Conservation (phyloP, 1,140 invertebrate species). For the Apis laboriosa region DNA sequence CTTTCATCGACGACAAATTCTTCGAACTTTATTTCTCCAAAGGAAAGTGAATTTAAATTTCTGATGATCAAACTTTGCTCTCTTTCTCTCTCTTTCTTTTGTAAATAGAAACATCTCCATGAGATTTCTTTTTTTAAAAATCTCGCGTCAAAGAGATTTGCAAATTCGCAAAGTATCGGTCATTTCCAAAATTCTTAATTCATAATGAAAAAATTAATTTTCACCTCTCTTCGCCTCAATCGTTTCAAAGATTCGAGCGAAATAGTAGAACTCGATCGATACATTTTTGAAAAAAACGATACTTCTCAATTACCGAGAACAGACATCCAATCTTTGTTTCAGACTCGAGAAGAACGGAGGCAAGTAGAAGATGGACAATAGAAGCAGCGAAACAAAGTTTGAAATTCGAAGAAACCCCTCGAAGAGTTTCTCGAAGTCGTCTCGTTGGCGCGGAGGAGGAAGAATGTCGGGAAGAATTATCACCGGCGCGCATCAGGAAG, state of each 20-base stretch:
- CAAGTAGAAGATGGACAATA: background rate
- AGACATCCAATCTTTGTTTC: background rate
- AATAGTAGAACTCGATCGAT: too few species aligned
- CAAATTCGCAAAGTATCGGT: background rate
- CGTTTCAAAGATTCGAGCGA: too few species aligned
- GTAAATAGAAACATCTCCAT: background rate
- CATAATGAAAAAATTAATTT: too few species aligned
- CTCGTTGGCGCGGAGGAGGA: background rate
- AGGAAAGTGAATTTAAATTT: background rate
- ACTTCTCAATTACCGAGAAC: background rate
- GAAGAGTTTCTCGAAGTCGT: background rate
- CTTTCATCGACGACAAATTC: constrained; percentile 9
- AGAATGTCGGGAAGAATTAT: constrained; percentile 40
- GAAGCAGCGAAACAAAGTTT: background rate
- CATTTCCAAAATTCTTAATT: too few species aligned
- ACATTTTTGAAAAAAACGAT: too few species aligned
- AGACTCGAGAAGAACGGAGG: too few species aligned
- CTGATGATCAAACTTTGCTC: background rate
- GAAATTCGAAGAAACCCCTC: constrained; percentile 22
- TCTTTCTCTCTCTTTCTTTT: too few species aligned
- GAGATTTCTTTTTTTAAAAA: background rate
- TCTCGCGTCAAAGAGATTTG: background rate
- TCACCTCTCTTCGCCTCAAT: too few species aligned
- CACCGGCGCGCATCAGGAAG: constrained; percentile 31
- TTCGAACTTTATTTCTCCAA: background rate